phyloP scores from a whole-genome alignment of 2,797 vertebrate genomes.

The Dendrocincla fuliginosa region DNA sequence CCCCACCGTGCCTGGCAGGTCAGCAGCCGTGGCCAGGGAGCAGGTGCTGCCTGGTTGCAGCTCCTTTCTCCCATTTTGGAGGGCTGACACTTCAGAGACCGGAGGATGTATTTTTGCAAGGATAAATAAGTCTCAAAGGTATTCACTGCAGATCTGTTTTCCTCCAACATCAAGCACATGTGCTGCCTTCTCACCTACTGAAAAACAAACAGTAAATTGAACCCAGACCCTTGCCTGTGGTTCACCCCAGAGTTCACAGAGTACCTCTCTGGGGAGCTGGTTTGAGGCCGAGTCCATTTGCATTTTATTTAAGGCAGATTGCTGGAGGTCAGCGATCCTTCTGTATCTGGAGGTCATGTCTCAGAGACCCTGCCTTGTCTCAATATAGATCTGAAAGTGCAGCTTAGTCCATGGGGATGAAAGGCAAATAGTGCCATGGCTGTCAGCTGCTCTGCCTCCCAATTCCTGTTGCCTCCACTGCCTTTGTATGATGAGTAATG shows the following conservation, averaged over 20 bases:
- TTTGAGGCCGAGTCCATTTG: not conserved
- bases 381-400: constrained; percentile 44
- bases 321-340: not conserved
- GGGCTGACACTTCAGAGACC: not conserved
- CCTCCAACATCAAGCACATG: not conserved
- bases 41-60: not conserved
- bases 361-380: not conserved
- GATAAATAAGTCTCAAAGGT: not conserved
- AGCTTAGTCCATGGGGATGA: not conserved
- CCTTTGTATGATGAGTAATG: not conserved
- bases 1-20: accelerated
- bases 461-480: not conserved
- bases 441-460: not conserved
- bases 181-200: not conserved
- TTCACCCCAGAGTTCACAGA: not conserved
- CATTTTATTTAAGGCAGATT: not conserved
- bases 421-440: not conserved
- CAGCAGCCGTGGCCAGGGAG: not conserved
- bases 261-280: not conserved
- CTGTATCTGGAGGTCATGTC: not conserved
- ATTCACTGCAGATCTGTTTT: not conserved
- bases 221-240: not conserved
- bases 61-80: not conserved
- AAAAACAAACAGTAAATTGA: not conserved
- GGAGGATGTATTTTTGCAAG: not conserved